These are phyloP conservation scores for Oriolus oriolus DNA, from an alignment of 2,113 vertebrate species.

Conservation along the genomic window DNA sequence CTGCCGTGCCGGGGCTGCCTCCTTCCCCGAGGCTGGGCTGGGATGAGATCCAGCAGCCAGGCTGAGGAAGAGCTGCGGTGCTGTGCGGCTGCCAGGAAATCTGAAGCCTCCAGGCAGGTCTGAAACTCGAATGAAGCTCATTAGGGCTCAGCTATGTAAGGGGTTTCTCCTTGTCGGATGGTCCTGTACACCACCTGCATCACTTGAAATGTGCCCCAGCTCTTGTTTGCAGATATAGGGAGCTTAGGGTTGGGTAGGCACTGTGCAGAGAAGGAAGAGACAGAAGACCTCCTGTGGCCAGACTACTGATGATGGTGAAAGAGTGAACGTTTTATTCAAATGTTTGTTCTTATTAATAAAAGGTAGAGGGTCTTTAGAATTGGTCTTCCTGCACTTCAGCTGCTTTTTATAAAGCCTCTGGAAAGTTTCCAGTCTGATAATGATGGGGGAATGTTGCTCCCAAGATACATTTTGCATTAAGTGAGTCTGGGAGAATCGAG, in stretches of 20 bases:
- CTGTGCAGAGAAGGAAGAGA: neutral
- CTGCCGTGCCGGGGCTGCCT: neutral
- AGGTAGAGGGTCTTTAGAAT: neutral
- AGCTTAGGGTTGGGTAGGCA: neutral
- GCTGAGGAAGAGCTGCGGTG: neutral
- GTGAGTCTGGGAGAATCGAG: neutral
- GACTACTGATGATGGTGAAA: neutral
- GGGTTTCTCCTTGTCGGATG: neutral
- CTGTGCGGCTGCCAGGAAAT: neutral
- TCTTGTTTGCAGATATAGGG: neutral
- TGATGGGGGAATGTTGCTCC: neutral
- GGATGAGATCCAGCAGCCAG: neutral
- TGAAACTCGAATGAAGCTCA: neutral
- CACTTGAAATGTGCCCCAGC: neutral
- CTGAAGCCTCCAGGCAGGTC: neutral
- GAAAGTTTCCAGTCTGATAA: neutral
- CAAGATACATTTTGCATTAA: neutral
- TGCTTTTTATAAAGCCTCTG: neutral
- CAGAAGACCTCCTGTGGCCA: neutral
- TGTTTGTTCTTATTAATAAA: neutral
- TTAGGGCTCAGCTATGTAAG: neutral
- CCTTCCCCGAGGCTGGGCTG: neutral
- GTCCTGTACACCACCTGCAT: neutral
- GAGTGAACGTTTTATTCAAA: accelerated
- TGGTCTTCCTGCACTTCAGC: neutral